Percentiles rank a stretch among this genome's conserved stretches.
These are phyloP conservation scores for Drosophila ezoana DNA, from an alignment of 2,888 invertebrate genomes.

Conservation along the genomic window DNA sequence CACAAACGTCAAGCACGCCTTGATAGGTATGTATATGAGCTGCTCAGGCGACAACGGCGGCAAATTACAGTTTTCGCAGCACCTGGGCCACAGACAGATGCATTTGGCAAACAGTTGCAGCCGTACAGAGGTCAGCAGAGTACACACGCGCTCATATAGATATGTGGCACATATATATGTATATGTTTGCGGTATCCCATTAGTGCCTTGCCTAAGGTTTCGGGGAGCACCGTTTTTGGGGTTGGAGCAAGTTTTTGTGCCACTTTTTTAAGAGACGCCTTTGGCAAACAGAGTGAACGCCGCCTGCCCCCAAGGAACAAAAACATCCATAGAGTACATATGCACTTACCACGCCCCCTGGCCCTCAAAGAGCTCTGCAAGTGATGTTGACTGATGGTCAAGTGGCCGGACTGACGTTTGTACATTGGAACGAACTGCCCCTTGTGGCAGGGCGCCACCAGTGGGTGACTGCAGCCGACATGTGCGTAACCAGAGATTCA, in stretches of 20 bases:
- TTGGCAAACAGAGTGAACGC: conserved; percentile 13
- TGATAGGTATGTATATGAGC: neutral
- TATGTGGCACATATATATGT: neutral
- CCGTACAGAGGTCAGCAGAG: neutral
- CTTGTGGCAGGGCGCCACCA: neutral
- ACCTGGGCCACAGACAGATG: conserved; percentile 1
- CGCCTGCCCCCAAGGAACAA: neutral
- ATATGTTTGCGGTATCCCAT: neutral
- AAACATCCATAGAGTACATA: neutral
- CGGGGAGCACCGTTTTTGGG: neutral
- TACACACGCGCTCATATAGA: neutral
- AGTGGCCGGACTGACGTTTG: conserved; percentile 21
- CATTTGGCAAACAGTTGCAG: neutral
- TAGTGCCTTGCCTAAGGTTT: conserved; percentile 2
- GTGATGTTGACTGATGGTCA: conserved; percentile 52
- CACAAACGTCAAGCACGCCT: neutral
- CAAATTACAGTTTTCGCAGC: conserved; percentile 27
- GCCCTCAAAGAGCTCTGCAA: conserved; percentile 21
- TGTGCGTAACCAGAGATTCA: conserved; percentile 20
- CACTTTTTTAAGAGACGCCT: conserved; percentile 4
- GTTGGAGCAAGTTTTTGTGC: conserved; percentile 10
- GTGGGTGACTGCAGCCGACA: neutral
- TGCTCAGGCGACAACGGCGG: neutral
- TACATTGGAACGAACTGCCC: conserved; percentile 5
- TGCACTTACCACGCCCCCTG: conserved; percentile 11